These are phyloP conservation scores for Zoroaster sp. DNA, from an alignment of 53 echinoderm and acorn worm species.

Conservation along the genomic window DNA sequence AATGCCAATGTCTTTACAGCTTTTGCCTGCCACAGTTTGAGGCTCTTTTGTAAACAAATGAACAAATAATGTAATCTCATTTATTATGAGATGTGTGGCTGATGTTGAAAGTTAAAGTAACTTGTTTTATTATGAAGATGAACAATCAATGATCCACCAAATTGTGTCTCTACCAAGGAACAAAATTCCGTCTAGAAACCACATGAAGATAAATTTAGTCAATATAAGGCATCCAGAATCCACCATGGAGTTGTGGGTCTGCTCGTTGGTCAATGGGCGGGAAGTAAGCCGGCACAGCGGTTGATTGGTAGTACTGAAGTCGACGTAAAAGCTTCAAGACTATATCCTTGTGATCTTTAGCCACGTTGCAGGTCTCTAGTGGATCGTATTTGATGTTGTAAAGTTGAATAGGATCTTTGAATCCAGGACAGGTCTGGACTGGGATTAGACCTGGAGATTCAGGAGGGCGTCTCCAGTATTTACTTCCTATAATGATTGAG, in stretches of 20 bases:
- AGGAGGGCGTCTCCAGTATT: constrained; percentile 60
- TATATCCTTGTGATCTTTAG: constrained; percentile 64
- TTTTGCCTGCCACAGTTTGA: too few species aligned
- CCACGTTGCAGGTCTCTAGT: constrained; percentile 64
- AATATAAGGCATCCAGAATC: constrained; percentile 76
- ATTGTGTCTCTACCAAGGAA: too few species aligned
- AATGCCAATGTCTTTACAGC: too few species aligned
- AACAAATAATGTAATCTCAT: too few species aligned
- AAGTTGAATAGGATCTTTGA: constrained; percentile 54
- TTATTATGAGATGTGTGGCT: too few species aligned
- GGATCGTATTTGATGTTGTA: constrained; percentile 84
- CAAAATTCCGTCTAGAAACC: too few species aligned
- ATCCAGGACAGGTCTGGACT: constrained; percentile 24
- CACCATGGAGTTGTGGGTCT: constrained; percentile 66
- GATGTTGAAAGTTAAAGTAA: too few species aligned
- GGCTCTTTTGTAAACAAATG: too few species aligned
- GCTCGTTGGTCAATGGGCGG: constrained; percentile 53
- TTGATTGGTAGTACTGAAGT: constrained; percentile 56
- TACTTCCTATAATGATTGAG: background rate
- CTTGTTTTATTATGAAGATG: too few species aligned
- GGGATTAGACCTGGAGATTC: constrained; percentile 59
- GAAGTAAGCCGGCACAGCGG: constrained; percentile 62
- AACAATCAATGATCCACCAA: too few species aligned
- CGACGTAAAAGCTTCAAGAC: constrained; percentile 57
- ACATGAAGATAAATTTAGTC: too few species aligned